phyloP scores from a whole-genome alignment of 1,140 invertebrate genomes.

The Drosophila biarmipes region DNA sequence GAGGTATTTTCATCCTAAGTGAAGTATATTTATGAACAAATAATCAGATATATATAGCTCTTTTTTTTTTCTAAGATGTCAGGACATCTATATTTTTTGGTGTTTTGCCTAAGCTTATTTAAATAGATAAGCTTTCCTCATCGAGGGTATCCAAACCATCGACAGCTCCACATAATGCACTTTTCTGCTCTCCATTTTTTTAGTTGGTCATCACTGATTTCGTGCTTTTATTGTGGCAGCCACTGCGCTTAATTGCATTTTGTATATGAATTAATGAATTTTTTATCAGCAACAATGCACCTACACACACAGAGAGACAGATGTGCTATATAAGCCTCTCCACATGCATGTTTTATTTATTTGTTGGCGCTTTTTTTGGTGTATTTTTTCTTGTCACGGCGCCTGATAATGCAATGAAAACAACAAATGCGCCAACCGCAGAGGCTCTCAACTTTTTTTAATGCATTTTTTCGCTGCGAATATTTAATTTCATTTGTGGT shows the following conservation, averaged over 20 bases:
- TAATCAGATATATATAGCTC: not conserved
- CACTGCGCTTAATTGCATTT: slow-evolving; percentile 83
- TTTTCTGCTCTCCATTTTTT: slow-evolving; percentile 28
- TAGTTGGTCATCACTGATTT: slow-evolving; percentile 51
- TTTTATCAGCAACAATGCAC: slow-evolving; percentile 70
- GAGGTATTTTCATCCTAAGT: not conserved
- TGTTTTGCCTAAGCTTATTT: not conserved
- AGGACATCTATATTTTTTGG: too few species aligned
- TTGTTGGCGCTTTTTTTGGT: slow-evolving; percentile 41
- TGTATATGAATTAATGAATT: slow-evolving; percentile 83
- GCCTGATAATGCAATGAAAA: slow-evolving; percentile 77
- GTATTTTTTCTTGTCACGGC: slow-evolving; percentile 53
- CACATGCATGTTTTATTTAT: slow-evolving; percentile 68
- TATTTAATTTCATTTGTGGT: slow-evolving; percentile 82
- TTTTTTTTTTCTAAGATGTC: not conserved
- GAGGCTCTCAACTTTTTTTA: slow-evolving; percentile 51
- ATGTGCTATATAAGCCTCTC: slow-evolving; percentile 60
- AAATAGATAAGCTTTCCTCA: not conserved
- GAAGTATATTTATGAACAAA: not conserved
- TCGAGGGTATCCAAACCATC: slow-evolving; percentile 13
- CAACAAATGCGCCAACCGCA: slow-evolving; percentile 68
- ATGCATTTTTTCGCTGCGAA: slow-evolving; percentile 44
- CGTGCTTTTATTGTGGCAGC: slow-evolving; percentile 65
- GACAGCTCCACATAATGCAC: not conserved
- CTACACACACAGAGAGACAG: slow-evolving; percentile 51